A percentile compares a stretch with the other conserved stretches of the same genome.
Evolutionary conservation across 2,113 vertebrate genomes (phyloP).

Genomic region (Oriolus oriolus): DNA sequence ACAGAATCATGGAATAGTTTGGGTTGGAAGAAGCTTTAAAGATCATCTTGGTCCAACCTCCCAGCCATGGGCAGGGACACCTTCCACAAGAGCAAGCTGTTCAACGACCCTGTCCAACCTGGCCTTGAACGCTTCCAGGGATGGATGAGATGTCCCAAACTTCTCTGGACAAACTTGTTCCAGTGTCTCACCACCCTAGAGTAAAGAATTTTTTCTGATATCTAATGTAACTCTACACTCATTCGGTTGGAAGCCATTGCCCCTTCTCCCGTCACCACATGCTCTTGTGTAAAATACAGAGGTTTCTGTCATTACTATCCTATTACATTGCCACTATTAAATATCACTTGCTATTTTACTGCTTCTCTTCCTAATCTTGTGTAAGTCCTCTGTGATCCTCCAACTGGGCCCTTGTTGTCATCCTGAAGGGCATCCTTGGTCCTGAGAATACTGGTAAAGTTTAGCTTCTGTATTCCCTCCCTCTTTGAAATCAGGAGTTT

Average conservation of each 20-base stretch:
- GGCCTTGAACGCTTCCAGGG: not conserved
- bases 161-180: not conserved
- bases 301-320: not conserved
- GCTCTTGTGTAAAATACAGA: not conserved
- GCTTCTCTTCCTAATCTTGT: not conserved
- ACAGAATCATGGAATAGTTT: not conserved
- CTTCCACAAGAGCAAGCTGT: not conserved
- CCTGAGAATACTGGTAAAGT: accelerated
- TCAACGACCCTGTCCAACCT: not conserved
- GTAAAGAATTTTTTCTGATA: not conserved
- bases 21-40: not conserved
- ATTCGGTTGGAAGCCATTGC: not conserved
- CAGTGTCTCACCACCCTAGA: no score
- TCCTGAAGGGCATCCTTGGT: not conserved
- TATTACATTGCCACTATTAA: not conserved
- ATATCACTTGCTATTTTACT: not conserved
- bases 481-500: not conserved
- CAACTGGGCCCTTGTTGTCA: not conserved
- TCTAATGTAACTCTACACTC: not conserved
- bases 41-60: not conserved
- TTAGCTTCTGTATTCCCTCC: not conserved
- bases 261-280: not conserved
- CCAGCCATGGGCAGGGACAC: not conserved
- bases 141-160: not conserved
- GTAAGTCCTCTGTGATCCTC: not conserved